These are phyloP conservation scores for Platalea minor DNA, from an alignment of 2,797 vertebrate species.

Conservation along the genomic window DNA sequence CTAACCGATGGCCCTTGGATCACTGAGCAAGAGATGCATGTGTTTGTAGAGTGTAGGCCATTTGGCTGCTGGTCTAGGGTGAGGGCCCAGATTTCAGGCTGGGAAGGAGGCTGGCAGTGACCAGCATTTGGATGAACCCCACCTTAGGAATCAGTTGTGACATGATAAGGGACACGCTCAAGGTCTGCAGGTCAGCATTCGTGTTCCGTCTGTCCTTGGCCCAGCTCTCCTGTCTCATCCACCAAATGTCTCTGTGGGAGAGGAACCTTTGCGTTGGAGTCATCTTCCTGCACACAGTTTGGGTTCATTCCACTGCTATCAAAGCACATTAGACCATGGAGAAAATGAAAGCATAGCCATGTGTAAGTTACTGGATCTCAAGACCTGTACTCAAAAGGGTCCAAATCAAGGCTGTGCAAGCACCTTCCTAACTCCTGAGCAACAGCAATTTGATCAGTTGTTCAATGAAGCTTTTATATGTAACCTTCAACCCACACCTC, in stretches of 20 bases:
- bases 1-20: background rate
- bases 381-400: background rate
- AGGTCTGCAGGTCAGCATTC: background rate
- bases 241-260: background rate
- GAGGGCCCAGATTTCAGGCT: background rate
- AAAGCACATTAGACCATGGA: background rate
- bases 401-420: background rate
- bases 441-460: background rate
- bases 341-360: background rate
- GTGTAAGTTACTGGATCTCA: background rate
- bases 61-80: accelerated
- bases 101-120: background rate
- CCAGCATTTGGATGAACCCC: background rate
- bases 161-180: background rate
- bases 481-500: background rate
- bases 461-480: background rate
- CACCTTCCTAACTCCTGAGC: background rate
- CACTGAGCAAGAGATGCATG: accelerated
- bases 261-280: background rate
- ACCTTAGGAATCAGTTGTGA: background rate
- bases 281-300: background rate
- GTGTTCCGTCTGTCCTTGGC: background rate
- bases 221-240: background rate
- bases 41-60: background rate
- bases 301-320: background rate